Evolutionary conservation across 2,888 invertebrate species (phyloP), one percentile per base, ranked within the genome.

Genomic region (Corythucha ciliata): DNA sequence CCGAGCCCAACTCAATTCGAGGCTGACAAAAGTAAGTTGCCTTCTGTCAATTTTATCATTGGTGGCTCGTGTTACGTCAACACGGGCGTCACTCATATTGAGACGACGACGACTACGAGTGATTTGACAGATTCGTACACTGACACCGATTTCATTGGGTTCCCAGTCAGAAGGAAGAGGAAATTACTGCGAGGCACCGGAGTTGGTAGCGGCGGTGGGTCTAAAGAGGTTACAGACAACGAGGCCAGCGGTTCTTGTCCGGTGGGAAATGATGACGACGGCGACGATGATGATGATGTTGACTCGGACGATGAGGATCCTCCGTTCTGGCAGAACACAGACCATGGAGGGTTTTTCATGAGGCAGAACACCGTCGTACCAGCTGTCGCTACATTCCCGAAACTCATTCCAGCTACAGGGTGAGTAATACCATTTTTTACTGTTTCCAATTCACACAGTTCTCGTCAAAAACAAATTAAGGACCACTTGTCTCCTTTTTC

Each of bases 131-230:
- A 56, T 27, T 57, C 56, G 34, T 55, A 55, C 50, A 53, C 45
- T 49, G 53, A 59, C 51, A 55, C 59, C 29, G 58, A 58, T 14
- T 42, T 50, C 42, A 47, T 52, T 45, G 61, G 60, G 20, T 57
- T 57, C 51, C 61, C 63, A 26, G 47, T 63, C 39, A 55, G 60
- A 32, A 58, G 58, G 37, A 63, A 63, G 46, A 56, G 63, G 16
- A 60, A 60, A 49, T 55, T 59, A 37, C 58, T 63, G 56, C 48
- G 51, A 40, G 54, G 45, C 25, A 34, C 50, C 21, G 57, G 54
- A 32, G 48, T 42, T 36, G n/a, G n/a, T n/a, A n/a, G n/a, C 20
- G 42, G 37, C 32, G 50, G 32, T 24, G 48, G 53, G 42, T 48
- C 53, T 25, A 52, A 52, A 25, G 48, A 48, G n/a, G n/a, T n/a